A percentile compares a stretch with the other conserved stretches of the same genome.
Evolutionary conservation across 2,113 vertebrate species (phyloP).

Genomic region (Hyperoodon ampullatus): DNA sequence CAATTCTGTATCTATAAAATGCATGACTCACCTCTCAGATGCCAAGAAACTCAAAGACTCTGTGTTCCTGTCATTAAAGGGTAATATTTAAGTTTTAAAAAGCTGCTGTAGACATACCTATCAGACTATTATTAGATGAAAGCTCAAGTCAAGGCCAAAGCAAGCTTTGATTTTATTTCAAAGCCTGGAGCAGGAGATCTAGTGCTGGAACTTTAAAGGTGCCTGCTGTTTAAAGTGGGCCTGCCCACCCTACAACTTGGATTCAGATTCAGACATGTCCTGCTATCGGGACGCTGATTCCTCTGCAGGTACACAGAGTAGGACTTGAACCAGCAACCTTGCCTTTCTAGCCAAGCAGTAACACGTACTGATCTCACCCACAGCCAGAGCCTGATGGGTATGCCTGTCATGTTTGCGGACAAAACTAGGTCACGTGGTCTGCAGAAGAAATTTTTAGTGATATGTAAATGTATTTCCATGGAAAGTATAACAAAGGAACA

Average conservation of each 20-base stretch:
- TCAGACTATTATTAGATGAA: conserved; percentile 33
- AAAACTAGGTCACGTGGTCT: not conserved
- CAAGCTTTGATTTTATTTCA: conserved; percentile 46
- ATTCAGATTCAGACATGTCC: not conserved
- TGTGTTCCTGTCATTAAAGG: conserved; percentile 47
- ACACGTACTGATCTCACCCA: rapidly evolving
- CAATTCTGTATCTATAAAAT: conserved; percentile 45
- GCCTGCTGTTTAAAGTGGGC: not conserved
- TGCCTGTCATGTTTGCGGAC: not conserved
- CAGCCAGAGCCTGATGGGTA: not conserved
- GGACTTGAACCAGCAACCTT: not conserved
- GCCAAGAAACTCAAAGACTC: conserved; percentile 66
- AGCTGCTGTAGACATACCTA: not conserved
- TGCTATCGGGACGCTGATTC: not conserved
- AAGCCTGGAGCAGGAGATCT: not conserved
- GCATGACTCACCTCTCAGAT: conserved; percentile 52
- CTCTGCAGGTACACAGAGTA: not conserved
- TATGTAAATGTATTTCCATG: not conserved
- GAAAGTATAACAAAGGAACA: not conserved
- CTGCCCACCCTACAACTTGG: not conserved
- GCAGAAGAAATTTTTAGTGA: not conserved
- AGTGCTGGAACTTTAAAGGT: not conserved
- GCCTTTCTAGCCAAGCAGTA: not conserved
- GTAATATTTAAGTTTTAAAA: not conserved
- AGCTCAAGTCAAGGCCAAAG: not conserved